Evolutionary conservation across 2,797 vertebrate species (phyloP), one percentile per base, ranked within the genome.

Genomic region (Lagocephalus sceleratus): DNA sequence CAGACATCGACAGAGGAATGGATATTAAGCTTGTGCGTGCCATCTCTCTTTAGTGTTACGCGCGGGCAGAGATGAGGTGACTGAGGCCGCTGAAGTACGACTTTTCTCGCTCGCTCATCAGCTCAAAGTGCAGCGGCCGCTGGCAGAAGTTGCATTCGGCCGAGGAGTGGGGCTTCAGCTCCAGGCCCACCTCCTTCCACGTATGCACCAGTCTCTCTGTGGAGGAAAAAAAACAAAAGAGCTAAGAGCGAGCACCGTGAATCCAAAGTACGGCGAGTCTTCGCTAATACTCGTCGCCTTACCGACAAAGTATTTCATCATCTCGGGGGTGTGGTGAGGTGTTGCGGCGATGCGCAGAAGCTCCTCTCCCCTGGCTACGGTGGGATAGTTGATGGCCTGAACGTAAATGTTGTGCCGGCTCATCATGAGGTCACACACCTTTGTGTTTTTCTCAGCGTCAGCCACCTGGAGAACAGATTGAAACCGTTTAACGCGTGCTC

Each of bases 321-420:
- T 98, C 88, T 97, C 94, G 0, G 97, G 97, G 0, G 91, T 95
- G 85, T 99, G 97, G 69, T 98, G 96, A 5, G 97, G 97, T 0
- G 96, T 99, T 2, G 96, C 95, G 1, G 96, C 97, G 1, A 98
- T 97, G 16, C 96, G 92, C 38, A 98, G 89, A 29, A 98, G 92
- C 73, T 99, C 97, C 1, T 97, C 94, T 20, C 97, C 96, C 1
- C 91, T 91, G 2, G 95, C 92, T 15, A 98, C 97, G 0, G 97
- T 99, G 0, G 96, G 97, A 71, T 98, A 98, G 71, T 99, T 99
- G 80, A 99, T 99, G 39, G 97, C 97, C 74, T 99, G 97, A 51
- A 98, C 96, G 0, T 99, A 99, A 82, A 99, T 94, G 83, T 94
- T 95, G 71, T 97, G 91, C 47, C 90, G 91, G 61, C 88, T 94